These are phyloP conservation scores for Lasaia peninsularis DNA, from an alignment of 1,140 invertebrate species.

Conservation along the genomic window DNA sequence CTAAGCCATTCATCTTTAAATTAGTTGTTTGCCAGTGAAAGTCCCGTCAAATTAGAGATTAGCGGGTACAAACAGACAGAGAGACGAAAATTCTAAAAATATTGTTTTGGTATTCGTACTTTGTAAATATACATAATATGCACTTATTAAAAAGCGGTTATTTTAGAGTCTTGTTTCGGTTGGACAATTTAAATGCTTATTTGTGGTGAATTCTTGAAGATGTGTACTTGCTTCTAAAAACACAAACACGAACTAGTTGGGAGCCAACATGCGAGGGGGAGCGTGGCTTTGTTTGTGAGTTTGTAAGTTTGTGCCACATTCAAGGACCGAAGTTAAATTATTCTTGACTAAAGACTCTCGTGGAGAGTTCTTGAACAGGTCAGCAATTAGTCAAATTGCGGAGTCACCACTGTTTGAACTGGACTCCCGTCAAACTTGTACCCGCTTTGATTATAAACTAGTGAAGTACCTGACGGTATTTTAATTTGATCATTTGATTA, in stretches of 20 bases:
- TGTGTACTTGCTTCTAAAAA: constrained; percentile 5
- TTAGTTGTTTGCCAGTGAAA: too few species aligned
- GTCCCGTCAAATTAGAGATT: too few species aligned
- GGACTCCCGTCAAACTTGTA: background rate
- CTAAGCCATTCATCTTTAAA: too few species aligned
- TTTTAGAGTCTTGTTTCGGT: too few species aligned
- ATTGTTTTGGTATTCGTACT: too few species aligned
- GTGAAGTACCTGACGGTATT: background rate
- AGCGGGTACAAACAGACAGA: too few species aligned
- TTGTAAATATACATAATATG: too few species aligned
- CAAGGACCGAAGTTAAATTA: constrained; percentile 11
- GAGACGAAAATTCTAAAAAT: too few species aligned
- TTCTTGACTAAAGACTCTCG: constrained; percentile 7
- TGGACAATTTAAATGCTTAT: background rate
- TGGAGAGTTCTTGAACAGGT: constrained; percentile 21
- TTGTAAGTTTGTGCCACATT: constrained; percentile 11
- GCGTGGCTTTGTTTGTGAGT: constrained; percentile 5
- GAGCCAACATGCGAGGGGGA: background rate
- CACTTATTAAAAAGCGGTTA: too few species aligned
- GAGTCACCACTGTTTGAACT: constrained; percentile 5
- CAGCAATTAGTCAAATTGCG: constrained; percentile 52
- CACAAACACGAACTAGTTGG: constrained; percentile 3
- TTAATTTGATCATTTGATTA: background rate
- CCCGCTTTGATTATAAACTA: background rate
- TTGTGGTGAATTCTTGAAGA: constrained; percentile 4